Conservation (phyloP, 2,113 vertebrate species). For the Harpagus bidentatus region DNA sequence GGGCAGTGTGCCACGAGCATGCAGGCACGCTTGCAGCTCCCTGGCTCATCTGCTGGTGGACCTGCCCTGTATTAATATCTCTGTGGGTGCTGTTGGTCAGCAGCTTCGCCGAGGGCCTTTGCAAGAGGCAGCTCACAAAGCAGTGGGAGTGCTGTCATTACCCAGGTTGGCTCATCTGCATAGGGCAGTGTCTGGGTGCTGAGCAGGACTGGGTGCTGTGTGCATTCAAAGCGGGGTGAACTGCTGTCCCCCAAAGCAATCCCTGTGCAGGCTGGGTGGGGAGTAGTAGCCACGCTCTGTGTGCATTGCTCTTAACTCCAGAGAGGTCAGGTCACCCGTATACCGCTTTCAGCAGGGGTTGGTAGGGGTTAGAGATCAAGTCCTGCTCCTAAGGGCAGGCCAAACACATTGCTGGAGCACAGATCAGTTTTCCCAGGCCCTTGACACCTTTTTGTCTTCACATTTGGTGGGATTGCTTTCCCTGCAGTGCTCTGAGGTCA, state of each 20-base stretch:
- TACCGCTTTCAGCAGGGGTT: fast-evolving
- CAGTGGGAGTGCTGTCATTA: fast-evolving
- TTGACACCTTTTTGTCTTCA: background rate
- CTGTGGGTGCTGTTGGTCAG: background rate
- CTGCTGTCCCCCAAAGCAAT: background rate
- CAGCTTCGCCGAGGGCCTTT: background rate
- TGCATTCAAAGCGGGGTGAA: background rate
- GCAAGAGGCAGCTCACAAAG: background rate
- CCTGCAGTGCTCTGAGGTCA: background rate
- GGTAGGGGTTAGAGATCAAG: background rate
- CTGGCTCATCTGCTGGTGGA: fast-evolving
- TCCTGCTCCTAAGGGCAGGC: background rate
- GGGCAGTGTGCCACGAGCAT: background rate
- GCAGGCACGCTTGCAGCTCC: fast-evolving
- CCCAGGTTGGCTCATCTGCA: fast-evolving
- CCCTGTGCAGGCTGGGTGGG: background rate
- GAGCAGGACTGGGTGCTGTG: background rate
- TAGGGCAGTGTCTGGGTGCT: background rate
- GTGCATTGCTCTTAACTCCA: background rate
- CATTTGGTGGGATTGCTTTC: background rate
- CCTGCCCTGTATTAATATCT: background rate
- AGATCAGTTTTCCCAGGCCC: background rate
- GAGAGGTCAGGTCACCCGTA: background rate
- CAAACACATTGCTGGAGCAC: background rate
- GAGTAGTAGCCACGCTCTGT: background rate